Evolutionary conservation across 2,113 vertebrate species (phyloP).

Genomic region (Ictalurus furcatus): DNA sequence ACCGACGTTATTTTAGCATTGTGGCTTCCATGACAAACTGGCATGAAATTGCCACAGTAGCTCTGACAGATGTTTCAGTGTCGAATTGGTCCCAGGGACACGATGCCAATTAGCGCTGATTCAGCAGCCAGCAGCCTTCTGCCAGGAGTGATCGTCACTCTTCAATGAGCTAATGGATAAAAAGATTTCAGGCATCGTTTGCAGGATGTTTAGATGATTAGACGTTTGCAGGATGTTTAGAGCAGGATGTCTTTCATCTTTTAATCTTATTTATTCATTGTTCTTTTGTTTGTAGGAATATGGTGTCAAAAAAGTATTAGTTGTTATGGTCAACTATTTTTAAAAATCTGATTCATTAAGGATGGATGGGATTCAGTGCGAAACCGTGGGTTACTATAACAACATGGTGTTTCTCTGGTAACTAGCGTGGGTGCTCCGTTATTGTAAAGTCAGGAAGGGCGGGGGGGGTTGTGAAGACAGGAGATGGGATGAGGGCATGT

Average conservation of each 20-base stretch:
- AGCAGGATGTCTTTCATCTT: no score
- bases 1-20: not conserved
- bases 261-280: not conserved
- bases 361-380: not conserved
- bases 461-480: not conserved
- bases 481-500: not conserved
- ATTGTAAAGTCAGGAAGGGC: not conserved
- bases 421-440: not conserved
- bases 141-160: not conserved
- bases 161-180: not conserved
- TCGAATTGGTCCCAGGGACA: not conserved
- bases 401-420: slow-evolving; percentile 13
- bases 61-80: slow-evolving; percentile 25
- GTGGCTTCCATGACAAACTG: not conserved
- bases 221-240: not conserved
- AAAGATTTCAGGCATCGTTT: not conserved
- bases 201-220: not conserved
- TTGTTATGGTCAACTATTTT: not conserved
- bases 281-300: not conserved
- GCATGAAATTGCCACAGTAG: slow-evolving; percentile 9
- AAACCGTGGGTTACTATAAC: slow-evolving; percentile 23
- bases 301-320: not conserved
- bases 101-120: slow-evolving; percentile 4
- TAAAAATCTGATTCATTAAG: not conserved
- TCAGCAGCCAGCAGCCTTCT: not conserved